phyloP scores from a whole-genome alignment of 2,113 vertebrate species.

The Tor tambroides region DNA sequence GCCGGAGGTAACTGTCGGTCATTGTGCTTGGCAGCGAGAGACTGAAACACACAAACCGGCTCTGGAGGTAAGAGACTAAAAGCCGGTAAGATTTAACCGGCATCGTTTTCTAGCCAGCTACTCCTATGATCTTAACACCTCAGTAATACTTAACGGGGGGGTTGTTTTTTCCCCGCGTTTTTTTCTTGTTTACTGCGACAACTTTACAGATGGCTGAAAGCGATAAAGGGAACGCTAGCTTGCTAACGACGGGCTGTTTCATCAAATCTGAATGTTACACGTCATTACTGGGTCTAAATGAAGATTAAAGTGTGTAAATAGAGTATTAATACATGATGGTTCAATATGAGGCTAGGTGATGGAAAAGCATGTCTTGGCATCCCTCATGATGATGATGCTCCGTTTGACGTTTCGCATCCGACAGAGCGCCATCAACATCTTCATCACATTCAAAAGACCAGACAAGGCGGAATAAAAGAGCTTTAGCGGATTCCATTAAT shows the following conservation, averaged over 20 bases:
- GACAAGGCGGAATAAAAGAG: background rate
- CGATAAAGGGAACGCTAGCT: background rate
- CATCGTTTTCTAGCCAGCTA: slow-evolving; percentile 37
- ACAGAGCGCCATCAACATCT: background rate
- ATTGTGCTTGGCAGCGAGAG: slow-evolving; percentile 43
- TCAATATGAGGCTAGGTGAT: background rate
- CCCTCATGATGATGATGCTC: background rate
- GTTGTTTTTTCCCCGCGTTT: background rate
- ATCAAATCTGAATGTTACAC: background rate
- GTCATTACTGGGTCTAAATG: background rate
- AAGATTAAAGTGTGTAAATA: background rate
- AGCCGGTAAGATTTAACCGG: slow-evolving; percentile 31
- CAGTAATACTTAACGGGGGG: background rate
- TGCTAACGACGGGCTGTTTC: background rate
- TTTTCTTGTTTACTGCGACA: background rate
- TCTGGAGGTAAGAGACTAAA: slow-evolving; percentile 63
- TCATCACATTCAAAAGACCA: background rate
- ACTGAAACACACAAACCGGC: background rate
- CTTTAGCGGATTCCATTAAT: background rate
- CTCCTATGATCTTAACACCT: slow-evolving; percentile 26
- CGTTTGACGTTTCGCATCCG: background rate
- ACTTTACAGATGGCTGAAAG: background rate
- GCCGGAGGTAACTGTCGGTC: slow-evolving; percentile 80
- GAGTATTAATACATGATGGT: background rate
- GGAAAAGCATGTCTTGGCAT: background rate